A percentile compares a stretch with the other conserved stretches of the same genome.
These are phyloP conservation scores for Crotalus adamanteus DNA, from an alignment of 2,797 vertebrate species.

Conservation along the genomic window DNA sequence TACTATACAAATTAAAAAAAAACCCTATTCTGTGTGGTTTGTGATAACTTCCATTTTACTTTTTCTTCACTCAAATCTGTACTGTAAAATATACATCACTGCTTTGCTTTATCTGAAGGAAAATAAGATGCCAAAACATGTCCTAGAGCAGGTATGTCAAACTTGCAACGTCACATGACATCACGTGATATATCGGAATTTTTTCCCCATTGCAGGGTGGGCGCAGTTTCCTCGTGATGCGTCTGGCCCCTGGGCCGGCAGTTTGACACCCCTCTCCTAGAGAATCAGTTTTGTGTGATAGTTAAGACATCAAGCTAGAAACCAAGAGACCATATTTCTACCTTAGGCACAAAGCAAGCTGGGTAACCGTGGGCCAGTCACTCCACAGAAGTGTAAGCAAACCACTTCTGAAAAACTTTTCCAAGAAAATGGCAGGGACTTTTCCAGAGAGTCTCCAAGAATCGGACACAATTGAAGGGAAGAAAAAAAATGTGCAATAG, in stretches of 20 bases:
- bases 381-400: neutral
- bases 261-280: neutral
- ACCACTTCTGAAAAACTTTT: neutral
- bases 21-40: neutral
- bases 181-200: too few relatives aligned
- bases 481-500: neutral
- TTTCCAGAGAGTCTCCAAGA: neutral
- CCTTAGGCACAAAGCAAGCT: neutral
- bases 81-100: neutral
- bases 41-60: neutral
- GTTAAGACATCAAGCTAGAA: too few relatives aligned
- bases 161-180: too few relatives aligned
- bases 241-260: too few relatives aligned
- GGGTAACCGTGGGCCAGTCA: neutral
- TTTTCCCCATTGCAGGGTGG: too few relatives aligned
- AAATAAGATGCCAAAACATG: neutral
- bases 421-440: neutral
- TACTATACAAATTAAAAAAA: neutral
- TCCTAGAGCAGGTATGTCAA: neutral
- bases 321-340: neutral
- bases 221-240: too few relatives aligned
- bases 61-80: neutral
- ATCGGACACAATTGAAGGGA: neutral
- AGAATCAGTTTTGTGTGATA: too few relatives aligned
- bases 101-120: neutral